phyloP scores from a whole-genome alignment of 2,113 vertebrate species.

The Thamnaconus septentrionalis region DNA sequence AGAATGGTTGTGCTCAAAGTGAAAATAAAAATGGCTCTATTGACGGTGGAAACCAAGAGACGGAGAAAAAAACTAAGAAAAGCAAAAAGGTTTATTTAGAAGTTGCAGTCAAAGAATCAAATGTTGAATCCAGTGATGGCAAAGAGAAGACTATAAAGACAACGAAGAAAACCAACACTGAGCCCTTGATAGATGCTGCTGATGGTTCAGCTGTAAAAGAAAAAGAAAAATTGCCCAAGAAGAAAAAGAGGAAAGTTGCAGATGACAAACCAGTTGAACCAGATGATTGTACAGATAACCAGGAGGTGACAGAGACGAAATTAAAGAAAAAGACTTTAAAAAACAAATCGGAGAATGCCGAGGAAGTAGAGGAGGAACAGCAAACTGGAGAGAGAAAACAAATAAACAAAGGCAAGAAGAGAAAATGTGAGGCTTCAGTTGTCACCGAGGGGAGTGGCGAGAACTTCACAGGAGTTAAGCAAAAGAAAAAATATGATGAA shows the following conservation, averaged over 20 bases:
- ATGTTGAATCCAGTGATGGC: background rate
- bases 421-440: slow-evolving; percentile 1
- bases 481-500: slow-evolving; percentile 4
- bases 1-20: slow-evolving; percentile 14
- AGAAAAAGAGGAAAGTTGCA: background rate
- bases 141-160: slow-evolving; percentile 36
- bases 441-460: slow-evolving; percentile 2
- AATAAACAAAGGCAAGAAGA: slow-evolving; percentile 40
- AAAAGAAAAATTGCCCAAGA: slow-evolving; percentile 31
- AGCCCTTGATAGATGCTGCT: slow-evolving; percentile 5
- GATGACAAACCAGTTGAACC: slow-evolving; percentile 7
- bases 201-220: background rate
- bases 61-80: slow-evolving; percentile 35
- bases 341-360: slow-evolving; percentile 1
- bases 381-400: background rate
- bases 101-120: background rate
- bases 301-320: slow-evolving; percentile 38
- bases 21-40: background rate
- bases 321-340: slow-evolving; percentile 15
- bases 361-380: slow-evolving; percentile 2
- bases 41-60: background rate
- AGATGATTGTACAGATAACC: background rate
- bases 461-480: slow-evolving; percentile 19
- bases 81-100: slow-evolving; percentile 6
- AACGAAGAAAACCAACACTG: slow-evolving; percentile 16